Base-by-base conservation (phyloP, 2,797 vertebrate genomes). In the Propithecus deckenii region DNA sequence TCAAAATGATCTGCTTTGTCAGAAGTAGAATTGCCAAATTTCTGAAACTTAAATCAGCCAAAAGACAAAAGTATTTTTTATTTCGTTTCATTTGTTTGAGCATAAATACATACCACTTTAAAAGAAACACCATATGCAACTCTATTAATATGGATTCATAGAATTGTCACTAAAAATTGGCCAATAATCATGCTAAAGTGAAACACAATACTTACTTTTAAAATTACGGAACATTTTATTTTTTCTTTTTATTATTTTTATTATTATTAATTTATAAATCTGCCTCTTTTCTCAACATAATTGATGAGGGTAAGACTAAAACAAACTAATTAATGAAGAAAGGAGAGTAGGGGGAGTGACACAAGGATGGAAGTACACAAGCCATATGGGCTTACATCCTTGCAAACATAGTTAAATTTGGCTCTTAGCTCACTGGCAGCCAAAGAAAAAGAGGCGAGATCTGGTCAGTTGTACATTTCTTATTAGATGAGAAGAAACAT, bases 301-400 rank as follows among this genome's bases (percentile, higher is more conserved):
- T 25, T 89, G 12, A 96, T 74, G 48, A 91, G 41, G 17, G 15
- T 91, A 86, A 30, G 23, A 91, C n/a, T 91, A 63, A 92, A 97
- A 74, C 6, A 61, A 87, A 85, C 35, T 4, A 93, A 86, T 46
- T 48, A 65, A 61, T 10, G 25, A 83, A 46, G 2, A 72, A 91
- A 72, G 18, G 0, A 75, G 22, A 17, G 55, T 41, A 14, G 4
- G 12, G 20, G 18, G 2, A 6, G 30, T 83, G 18, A 38, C 28
- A 43, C 23, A 69, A 79, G 5, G 48, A 71, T 63, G 41, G 2
- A 84, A 91, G 88, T 25, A 63, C 48, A 91, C 1, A 76, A 48
- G 13, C 14, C 23, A 86, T 20, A 30, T 35, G 57, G 55, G 38
- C 22, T 38, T 55, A 28, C 41, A n/a, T 15, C 67, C 22, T 81